These are phyloP conservation scores for Petrocephalus schoutedeni DNA, from an alignment of 2,797 vertebrate species.

Conservation along the genomic window DNA sequence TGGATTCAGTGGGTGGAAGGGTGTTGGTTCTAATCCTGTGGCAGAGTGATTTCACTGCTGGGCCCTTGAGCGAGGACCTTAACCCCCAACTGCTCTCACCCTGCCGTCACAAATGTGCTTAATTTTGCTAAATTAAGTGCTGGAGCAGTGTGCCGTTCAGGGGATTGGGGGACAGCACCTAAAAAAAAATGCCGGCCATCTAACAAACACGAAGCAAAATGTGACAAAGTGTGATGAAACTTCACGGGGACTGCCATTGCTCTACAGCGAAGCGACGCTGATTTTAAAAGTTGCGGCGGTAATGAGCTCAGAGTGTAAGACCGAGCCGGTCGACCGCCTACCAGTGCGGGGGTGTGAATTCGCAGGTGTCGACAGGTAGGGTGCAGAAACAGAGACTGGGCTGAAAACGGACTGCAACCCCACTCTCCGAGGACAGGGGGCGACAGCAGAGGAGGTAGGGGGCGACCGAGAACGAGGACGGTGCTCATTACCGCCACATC, in stretches of 20 bases:
- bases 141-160: constrained; percentile 17
- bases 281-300: not conserved
- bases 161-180: constrained; percentile 13
- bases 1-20: not conserved
- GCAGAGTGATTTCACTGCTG: not conserved
- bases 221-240: not conserved
- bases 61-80: not conserved
- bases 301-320: not conserved
- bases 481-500: not conserved
- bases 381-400: not conserved
- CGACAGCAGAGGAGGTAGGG: not conserved
- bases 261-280: not conserved
- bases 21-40: not conserved
- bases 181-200: constrained; percentile 10
- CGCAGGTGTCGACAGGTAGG: not conserved
- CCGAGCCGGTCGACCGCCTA: not conserved
- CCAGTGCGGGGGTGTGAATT: not conserved
- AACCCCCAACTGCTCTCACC: not conserved
- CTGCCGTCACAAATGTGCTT: not conserved
- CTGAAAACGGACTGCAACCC: not conserved
- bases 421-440: not conserved
- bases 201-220: constrained; percentile 24
- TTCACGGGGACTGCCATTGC: not conserved
- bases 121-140: not conserved
- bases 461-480: not conserved